phyloP scores from a whole-genome alignment of 2,113 vertebrate genomes.

The Tachysurus vachellii region DNA sequence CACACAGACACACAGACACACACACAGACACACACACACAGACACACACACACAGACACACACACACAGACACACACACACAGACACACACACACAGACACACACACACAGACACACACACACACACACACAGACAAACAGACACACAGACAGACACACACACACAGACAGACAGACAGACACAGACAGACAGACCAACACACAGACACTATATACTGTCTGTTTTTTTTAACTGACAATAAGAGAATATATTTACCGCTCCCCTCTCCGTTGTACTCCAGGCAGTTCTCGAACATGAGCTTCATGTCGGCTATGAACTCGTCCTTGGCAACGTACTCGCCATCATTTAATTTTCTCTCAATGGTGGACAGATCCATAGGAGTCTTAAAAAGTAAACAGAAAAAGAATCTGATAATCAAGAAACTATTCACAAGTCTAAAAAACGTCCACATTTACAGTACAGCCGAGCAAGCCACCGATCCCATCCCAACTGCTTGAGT shows the following conservation, averaged over 20 bases:
- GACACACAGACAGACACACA: too few relatives aligned
- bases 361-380: conserved; percentile 98
- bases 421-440: not conserved
- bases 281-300: conserved; percentile 96
- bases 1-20: too few relatives aligned
- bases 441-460: not conserved
- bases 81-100: too few relatives aligned
- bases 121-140: too few relatives aligned
- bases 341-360: conserved; percentile 90
- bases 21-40: too few relatives aligned
- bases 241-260: conserved; percentile 80
- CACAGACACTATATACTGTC: not conserved
- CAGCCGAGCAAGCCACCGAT: not conserved
- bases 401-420: not conserved
- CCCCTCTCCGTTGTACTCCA: conserved; percentile 93
- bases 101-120: too few relatives aligned
- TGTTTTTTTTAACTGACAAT: not conserved
- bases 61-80: too few relatives aligned
- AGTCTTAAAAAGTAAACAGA: conserved; percentile 68
- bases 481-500: not conserved
- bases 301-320: conserved; percentile 94
- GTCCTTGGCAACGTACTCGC: conserved; percentile 91
- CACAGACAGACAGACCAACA: not conserved
- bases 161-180: too few relatives aligned
- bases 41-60: too few relatives aligned